Conservation (phyloP, 2,888 invertebrate species). For the Drosophila nr. perissopoda region DNA sequence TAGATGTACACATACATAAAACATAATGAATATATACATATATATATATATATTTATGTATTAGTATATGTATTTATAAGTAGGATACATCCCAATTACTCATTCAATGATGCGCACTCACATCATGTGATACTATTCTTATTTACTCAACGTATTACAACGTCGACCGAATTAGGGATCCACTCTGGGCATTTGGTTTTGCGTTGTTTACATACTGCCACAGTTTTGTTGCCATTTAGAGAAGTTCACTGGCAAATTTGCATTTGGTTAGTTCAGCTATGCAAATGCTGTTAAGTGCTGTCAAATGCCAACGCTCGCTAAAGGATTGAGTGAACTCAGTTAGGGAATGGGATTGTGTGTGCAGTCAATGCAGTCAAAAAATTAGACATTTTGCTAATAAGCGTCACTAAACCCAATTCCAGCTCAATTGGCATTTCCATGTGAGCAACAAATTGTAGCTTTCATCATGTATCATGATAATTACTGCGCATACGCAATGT, state of each 20-base stretch:
- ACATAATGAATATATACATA: background rate
- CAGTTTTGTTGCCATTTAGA: conserved; percentile 26
- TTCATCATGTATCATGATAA: background rate
- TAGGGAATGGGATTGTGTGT: background rate
- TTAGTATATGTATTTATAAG: background rate
- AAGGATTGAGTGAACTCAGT: too few relatives aligned
- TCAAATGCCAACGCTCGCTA: background rate
- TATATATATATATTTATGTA: background rate
- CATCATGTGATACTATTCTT: conserved; percentile 48
- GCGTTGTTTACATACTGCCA: conserved; percentile 26
- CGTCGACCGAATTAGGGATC: conserved; percentile 61
- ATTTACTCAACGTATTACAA: conserved; percentile 69
- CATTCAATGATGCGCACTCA: conserved; percentile 18
- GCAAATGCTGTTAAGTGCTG: conserved; percentile 17
- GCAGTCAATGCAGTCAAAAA: conserved; percentile 23
- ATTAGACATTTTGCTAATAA: conserved; percentile 36
- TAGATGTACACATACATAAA: conserved; percentile 7
- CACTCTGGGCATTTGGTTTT: conserved; percentile 26
- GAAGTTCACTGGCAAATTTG: conserved; percentile 25
- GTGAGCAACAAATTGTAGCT: conserved; percentile 4
- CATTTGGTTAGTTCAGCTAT: conserved; percentile 37
- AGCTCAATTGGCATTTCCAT: conserved; percentile 29
- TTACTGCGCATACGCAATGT: conserved; percentile 70
- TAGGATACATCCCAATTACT: conserved; percentile 25
- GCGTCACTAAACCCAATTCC: background rate